phyloP scores from a whole-genome alignment of 1,140 invertebrate genomes.

The Leptestheria dahalacensis region DNA sequence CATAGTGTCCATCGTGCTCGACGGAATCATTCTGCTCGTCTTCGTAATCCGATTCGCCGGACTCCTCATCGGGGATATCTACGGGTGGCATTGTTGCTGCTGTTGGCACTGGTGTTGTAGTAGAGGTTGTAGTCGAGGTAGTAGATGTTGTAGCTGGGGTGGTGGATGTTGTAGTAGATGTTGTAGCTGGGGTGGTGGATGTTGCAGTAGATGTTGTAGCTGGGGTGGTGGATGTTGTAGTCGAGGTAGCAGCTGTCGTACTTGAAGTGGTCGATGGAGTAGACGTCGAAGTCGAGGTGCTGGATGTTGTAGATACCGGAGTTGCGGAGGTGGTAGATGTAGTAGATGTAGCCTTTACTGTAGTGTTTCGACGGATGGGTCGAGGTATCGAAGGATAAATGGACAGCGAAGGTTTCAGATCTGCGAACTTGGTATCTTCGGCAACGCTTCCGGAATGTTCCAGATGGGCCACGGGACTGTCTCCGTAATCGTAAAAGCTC shows the following conservation, averaged over 20 bases:
- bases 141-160: neutral
- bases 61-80: neutral
- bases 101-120: neutral
- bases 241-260: neutral
- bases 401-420: neutral
- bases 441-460: neutral
- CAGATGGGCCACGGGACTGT: neutral
- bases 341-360: neutral
- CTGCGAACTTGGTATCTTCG: neutral
- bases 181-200: neutral
- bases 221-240: conserved; percentile 1
- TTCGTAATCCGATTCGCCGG: neutral
- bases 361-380: neutral
- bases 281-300: neutral
- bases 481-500: conserved; percentile 1
- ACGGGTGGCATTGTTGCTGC: neutral
- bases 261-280: neutral
- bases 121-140: neutral
- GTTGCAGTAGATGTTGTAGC: neutral
- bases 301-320: neutral
- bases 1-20: conserved; percentile 10
- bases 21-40: neutral
- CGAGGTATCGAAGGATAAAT: neutral
- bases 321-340: neutral
- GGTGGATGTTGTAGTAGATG: neutral